A percentile compares a stretch with the other conserved stretches of the same genome.
Evolutionary conservation across 2,797 vertebrate genomes (phyloP).

Genomic region (Sebastes dallii): DNA sequence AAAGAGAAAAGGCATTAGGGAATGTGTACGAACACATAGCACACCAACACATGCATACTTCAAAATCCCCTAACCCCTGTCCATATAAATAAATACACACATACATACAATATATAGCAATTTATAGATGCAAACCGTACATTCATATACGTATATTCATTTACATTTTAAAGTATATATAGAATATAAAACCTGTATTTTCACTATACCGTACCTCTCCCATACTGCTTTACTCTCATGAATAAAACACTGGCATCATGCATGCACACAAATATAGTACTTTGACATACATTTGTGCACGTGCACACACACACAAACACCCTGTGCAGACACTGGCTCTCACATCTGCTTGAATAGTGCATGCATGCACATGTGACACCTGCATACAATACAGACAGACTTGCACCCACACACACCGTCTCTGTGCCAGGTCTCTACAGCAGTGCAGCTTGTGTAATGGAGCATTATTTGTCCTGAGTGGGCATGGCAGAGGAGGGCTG

Average conservation of each 20-base stretch:
- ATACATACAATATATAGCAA: neutral
- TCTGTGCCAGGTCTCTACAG: constrained; percentile 29
- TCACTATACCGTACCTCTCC: neutral
- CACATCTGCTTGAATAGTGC: neutral
- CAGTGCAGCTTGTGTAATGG: constrained; percentile 58
- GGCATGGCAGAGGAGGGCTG: constrained; percentile 58
- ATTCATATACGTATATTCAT: neutral
- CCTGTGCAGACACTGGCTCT: neutral
- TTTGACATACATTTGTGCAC: neutral
- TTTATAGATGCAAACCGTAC: neutral
- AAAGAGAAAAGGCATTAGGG: constrained; percentile 30
- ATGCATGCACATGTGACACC: constrained; percentile 5
- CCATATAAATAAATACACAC: neutral
- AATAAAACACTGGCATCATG: constrained; percentile 51
- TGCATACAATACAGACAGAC: constrained; percentile 14
- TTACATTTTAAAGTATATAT: neutral
- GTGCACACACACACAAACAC: neutral
- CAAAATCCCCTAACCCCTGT: neutral
- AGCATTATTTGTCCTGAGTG: constrained; percentile 60
- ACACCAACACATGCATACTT: neutral
- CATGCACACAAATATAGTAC: constrained; percentile 5
- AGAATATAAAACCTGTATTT: constrained; percentile 7
- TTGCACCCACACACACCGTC: neutral
- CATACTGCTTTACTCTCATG: constrained; percentile 31
- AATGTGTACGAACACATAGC: constrained; percentile 15